Evolutionary conservation across 2,797 vertebrate species (phyloP).

Genomic region (Carcharodon carcharias): DNA sequence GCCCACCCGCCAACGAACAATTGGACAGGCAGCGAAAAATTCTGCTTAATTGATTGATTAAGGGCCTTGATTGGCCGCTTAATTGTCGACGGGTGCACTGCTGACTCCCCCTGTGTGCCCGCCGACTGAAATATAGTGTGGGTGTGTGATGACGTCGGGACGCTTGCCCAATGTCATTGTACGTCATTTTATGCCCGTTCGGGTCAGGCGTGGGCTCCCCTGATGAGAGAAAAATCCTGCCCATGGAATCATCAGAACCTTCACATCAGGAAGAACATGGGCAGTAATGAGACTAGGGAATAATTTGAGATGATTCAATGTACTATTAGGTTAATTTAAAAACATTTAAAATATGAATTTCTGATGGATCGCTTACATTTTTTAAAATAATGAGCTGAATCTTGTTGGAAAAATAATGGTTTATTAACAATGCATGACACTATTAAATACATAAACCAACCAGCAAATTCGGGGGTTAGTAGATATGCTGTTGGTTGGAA

Average conservation of each 20-base stretch:
- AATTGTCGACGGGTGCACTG: too few relatives aligned
- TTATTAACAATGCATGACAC: background rate
- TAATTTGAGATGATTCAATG: background rate
- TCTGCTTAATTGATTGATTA: too few relatives aligned
- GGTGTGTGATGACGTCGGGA: too few relatives aligned
- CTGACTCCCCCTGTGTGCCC: too few relatives aligned
- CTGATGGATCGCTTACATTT: background rate
- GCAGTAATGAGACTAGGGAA: background rate
- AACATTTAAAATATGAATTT: background rate
- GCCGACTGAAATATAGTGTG: too few relatives aligned
- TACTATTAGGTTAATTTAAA: background rate
- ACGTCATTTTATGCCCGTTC: too few relatives aligned
- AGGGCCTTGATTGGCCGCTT: too few relatives aligned
- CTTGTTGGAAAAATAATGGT: background rate
- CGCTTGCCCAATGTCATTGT: too few relatives aligned
- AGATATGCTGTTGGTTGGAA: background rate
- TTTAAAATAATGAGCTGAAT: background rate
- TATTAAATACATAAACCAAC: background rate
- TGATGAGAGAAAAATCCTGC: too few relatives aligned
- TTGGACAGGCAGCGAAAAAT: too few relatives aligned
- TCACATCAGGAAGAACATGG: background rate
- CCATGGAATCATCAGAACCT: background rate
- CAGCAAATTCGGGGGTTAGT: background rate
- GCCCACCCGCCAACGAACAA: too few relatives aligned
- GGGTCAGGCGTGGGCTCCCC: too few relatives aligned